These are phyloP conservation scores for Ischnus inquisitorius DNA, from an alignment of 2,888 invertebrate genomes.

Conservation along the genomic window DNA sequence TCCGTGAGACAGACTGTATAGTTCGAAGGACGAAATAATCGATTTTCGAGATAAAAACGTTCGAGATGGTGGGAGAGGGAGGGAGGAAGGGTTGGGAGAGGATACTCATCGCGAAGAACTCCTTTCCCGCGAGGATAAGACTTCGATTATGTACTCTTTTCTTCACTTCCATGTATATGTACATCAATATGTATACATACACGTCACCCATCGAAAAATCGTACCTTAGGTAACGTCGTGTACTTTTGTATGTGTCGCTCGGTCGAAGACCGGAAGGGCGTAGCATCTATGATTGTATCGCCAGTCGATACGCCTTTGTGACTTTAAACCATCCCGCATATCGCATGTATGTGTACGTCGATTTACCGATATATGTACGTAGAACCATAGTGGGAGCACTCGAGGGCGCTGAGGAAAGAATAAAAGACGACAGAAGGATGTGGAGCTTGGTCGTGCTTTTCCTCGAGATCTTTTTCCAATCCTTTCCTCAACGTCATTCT, in stretches of 20 bases:
- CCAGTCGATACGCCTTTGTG: not conserved
- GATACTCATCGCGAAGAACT: slow-evolving; percentile 21
- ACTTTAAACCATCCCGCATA: not conserved
- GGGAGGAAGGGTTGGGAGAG: not conserved
- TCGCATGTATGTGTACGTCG: not conserved
- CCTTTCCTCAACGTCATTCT: slow-evolving; percentile 34
- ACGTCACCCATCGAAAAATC: slow-evolving; percentile 1
- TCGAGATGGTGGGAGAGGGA: slow-evolving; percentile 30
- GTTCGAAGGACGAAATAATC: slow-evolving; percentile 43
- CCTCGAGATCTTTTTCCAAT: slow-evolving; percentile 28
- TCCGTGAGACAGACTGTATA: not conserved
- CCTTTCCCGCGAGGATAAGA: slow-evolving; percentile 12
- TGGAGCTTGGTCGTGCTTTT: not conserved
- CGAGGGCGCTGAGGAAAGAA: slow-evolving; percentile 12
- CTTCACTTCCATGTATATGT: not conserved
- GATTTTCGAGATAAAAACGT: slow-evolving; percentile 49
- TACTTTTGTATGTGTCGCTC: not conserved
- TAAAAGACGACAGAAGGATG: slow-evolving; percentile 20
- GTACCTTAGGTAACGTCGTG: not conserved
- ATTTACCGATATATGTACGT: slow-evolving; percentile 5
- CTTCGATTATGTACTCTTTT: slow-evolving; percentile 40
- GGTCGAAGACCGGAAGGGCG: not conserved
- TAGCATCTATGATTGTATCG: not conserved
- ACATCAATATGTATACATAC: not conserved
- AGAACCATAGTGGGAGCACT: not conserved